Percentiles rank a stretch among this genome's conserved stretches.
Evolutionary conservation across 2,797 vertebrate genomes (phyloP).

Genomic region (Tauraco hartlaubi): DNA sequence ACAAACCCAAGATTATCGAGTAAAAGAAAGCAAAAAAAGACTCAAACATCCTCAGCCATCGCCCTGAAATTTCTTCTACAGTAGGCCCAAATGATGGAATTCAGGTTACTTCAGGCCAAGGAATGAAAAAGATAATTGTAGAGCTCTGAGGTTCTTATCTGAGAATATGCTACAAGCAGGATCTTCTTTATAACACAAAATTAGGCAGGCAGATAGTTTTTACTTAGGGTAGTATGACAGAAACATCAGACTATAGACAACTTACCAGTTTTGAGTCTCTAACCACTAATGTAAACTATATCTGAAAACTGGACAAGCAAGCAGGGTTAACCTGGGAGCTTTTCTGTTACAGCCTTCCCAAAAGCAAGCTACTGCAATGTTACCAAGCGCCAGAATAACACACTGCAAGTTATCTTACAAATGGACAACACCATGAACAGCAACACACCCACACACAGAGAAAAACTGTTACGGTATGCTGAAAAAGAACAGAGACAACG

Average conservation of each 20-base stretch:
- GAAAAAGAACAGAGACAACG: not conserved
- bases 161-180: not conserved
- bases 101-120: not conserved
- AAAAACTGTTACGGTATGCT: not conserved
- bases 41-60: not conserved
- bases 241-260: not conserved
- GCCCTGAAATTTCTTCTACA: not conserved
- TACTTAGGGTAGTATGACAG: not conserved
- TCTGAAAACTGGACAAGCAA: not conserved
- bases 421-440: not conserved
- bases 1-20: not conserved
- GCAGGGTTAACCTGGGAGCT: not conserved
- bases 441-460: accelerated
- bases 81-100: not conserved
- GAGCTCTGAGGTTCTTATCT: not conserved
- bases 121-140: not conserved
- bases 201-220: not conserved
- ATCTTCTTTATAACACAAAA: not conserved
- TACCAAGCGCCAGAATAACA: not conserved
- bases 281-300: not conserved
- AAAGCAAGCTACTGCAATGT: not conserved
- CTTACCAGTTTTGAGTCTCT: not conserved
- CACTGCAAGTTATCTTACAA: not conserved
- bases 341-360: not conserved
- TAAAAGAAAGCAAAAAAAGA: not conserved